Evolutionary conservation across 2,888 invertebrate species (phyloP).

Genomic region (Caenorhabditis zanzibari): DNA sequence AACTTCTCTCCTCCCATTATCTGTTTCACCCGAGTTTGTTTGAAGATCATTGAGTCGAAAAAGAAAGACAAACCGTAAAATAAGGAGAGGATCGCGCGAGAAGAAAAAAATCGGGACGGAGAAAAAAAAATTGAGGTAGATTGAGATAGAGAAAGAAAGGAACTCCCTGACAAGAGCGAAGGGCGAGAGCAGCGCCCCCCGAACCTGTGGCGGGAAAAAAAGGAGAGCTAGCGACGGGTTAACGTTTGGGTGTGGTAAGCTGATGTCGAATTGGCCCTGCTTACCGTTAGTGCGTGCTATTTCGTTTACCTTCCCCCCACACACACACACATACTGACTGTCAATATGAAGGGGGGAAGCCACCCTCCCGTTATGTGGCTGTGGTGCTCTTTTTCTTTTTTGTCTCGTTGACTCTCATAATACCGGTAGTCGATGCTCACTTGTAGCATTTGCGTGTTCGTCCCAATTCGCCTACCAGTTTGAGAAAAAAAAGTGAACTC

Average conservation of each 20-base stretch:
- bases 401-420: conserved; percentile 32
- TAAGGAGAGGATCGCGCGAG: conserved; percentile 54
- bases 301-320: conserved; percentile 51
- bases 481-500: conserved; percentile 9
- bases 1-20: conserved; percentile 22
- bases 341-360: conserved; percentile 55
- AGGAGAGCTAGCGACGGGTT: conserved; percentile 24
- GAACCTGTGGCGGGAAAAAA: conserved; percentile 30
- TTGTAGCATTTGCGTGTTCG: conserved; percentile 48
- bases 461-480: conserved; percentile 32
- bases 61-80: conserved; percentile 66
- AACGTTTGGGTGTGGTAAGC: conserved; percentile 61
- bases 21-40: conserved; percentile 58
- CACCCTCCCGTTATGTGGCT: conserved; percentile 25
- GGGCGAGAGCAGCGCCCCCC: conserved; percentile 17
- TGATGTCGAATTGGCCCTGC: conserved; percentile 62
- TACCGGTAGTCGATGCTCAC: conserved; percentile 56
- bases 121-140: conserved; percentile 9
- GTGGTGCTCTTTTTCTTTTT: conserved; percentile 52
- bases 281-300: conserved; percentile 53
- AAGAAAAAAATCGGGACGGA: conserved; percentile 26
- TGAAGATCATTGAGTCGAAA: conserved; percentile 67
- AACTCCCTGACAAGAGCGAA: conserved; percentile 57
- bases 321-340: conserved; percentile 43
- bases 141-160: conserved; percentile 30